A percentile compares a stretch with the other conserved stretches of the same genome.
These are phyloP conservation scores for Phataginus tricuspis DNA, from an alignment of 2,797 vertebrate species.

Conservation along the genomic window DNA sequence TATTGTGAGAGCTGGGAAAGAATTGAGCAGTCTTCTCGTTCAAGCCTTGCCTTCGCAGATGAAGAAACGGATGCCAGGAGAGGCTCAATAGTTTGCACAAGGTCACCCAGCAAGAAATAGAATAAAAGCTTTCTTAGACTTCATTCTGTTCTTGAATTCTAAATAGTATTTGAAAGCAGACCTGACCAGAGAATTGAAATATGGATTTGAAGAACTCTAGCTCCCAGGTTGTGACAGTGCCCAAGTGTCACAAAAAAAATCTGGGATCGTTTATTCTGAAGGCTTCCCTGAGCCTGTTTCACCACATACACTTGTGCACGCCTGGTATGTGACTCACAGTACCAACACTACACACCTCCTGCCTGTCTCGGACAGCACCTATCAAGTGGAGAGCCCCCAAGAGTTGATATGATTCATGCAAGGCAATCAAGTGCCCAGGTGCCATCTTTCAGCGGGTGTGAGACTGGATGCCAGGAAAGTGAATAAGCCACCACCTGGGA, in stretches of 20 bases:
- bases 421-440: accelerated
- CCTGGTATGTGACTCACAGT: background rate
- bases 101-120: background rate
- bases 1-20: background rate
- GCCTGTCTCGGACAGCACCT: background rate
- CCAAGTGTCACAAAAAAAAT: background rate
- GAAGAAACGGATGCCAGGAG: background rate
- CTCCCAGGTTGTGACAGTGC: background rate
- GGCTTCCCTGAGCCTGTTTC: background rate
- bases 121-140: background rate
- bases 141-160: background rate
- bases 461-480: background rate
- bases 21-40: background rate
- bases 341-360: background rate
- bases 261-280: background rate
- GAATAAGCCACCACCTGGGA: background rate
- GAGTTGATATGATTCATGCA: background rate
- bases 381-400: background rate
- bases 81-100: background rate
- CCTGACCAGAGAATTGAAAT: background rate
- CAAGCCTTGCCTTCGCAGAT: background rate
- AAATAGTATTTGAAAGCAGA: background rate
- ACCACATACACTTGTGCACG: accelerated
- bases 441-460: background rate
- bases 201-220: background rate